Conservation (phyloP, 2,113 vertebrate genomes). For the Hyla sarda region DNA sequence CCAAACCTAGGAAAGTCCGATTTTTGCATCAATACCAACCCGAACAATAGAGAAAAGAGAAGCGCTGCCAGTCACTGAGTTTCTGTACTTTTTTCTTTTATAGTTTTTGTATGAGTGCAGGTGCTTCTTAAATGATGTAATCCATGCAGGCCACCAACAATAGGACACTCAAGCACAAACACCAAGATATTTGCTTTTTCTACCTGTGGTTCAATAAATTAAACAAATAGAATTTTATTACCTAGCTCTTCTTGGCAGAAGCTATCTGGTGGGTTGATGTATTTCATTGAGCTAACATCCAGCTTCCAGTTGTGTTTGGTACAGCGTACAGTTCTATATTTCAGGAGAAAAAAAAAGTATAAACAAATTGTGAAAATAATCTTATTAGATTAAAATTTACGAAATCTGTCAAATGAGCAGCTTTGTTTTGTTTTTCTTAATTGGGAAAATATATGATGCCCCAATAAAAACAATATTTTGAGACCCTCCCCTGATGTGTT, state of each 20-base stretch:
- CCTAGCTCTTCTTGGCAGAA: constrained; percentile 81
- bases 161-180: background rate
- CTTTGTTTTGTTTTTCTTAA: background rate
- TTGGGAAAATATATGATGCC: background rate
- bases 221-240: constrained; percentile 57
- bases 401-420: background rate
- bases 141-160: background rate
- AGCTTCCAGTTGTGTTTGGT: constrained; percentile 83
- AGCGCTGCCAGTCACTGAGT: no score
- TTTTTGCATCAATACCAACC: no score
- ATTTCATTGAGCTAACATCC: constrained; percentile 78
- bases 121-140: background rate
- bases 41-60: no score
- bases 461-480: no score
- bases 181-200: background rate
- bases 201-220: background rate
- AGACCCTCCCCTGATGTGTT: no score
- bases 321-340: constrained; percentile 76
- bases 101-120: no score
- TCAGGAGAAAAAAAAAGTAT: constrained; percentile 7
- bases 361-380: background rate
- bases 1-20: no score
- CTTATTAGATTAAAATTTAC: background rate
- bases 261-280: constrained; percentile 80
- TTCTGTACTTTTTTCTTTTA: no score